Evolutionary conservation across 2,888 invertebrate genomes (phyloP).

Genomic region (Sesia bembeciformis): DNA sequence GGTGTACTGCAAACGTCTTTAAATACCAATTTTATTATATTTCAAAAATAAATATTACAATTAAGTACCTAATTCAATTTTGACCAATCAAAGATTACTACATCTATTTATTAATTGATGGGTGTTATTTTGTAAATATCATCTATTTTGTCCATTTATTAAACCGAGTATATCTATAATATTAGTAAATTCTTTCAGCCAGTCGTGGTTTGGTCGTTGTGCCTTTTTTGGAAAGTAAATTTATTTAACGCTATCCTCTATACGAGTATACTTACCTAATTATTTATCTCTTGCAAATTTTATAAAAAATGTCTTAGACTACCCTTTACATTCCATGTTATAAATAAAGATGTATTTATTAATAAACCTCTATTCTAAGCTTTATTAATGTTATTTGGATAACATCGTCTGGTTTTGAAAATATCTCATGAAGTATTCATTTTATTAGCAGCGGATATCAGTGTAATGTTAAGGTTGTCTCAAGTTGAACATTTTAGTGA

Average conservation of each 20-base stretch:
- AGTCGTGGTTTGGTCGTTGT: conserved; percentile 29
- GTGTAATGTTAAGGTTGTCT: too few species aligned
- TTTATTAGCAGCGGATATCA: too few species aligned
- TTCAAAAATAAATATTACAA: too few species aligned
- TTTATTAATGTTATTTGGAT: conserved; percentile 6
- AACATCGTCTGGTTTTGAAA: not conserved
- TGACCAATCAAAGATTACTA: not conserved
- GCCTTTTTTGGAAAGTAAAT: conserved; percentile 36
- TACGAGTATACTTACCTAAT: not conserved
- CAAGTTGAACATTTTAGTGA: too few species aligned
- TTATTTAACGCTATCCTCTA: not conserved
- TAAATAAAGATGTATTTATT: conserved; percentile 16
- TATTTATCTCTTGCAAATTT: not conserved
- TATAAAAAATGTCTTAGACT: not conserved
- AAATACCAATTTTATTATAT: too few species aligned
- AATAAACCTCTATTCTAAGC: conserved; percentile 2
- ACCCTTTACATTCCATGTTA: conserved; percentile 22
- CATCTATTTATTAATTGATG: not conserved
- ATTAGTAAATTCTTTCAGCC: not conserved
- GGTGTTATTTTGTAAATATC: not conserved
- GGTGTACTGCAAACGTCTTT: too few species aligned
- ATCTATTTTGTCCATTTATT: not conserved
- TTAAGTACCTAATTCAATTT: not conserved
- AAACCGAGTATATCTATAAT: not conserved
- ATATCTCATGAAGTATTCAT: too few species aligned